Conservation (phyloP, 2,113 vertebrate genomes). For the Semnornis frantzii region DNA sequence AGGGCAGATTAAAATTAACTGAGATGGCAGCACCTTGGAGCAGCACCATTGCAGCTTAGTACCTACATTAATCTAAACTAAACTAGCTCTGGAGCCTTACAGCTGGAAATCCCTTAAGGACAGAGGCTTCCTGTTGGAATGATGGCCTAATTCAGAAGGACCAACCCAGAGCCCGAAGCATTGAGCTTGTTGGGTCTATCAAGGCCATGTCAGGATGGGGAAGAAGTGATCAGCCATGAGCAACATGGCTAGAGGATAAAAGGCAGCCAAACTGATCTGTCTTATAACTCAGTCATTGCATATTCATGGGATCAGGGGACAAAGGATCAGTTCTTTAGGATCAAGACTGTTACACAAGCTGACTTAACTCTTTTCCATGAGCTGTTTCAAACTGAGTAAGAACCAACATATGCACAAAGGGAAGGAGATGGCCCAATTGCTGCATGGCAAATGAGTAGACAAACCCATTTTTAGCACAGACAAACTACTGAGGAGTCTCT, state of each 20-base stretch:
- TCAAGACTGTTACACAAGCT: neutral
- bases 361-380: neutral
- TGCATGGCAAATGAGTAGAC: neutral
- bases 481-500: neutral
- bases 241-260: neutral
- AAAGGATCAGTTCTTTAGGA: neutral
- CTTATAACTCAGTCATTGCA: neutral
- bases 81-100: constrained; percentile 4
- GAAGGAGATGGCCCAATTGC: neutral
- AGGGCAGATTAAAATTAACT: neutral
- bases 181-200: neutral
- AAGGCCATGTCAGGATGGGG: neutral
- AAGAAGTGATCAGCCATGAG: neutral
- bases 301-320: neutral
- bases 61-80: constrained; percentile 19
- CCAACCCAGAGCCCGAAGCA: neutral
- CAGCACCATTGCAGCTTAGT: neutral
- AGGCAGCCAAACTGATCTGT: neutral
- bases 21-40: neutral
- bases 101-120: neutral
- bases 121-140: constrained; percentile 13
- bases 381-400: neutral
- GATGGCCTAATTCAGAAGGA: neutral
- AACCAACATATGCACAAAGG: accelerated
- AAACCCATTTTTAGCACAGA: neutral